Conservation (phyloP, 2,888 invertebrate genomes). For the Piscicola geometra region DNA sequence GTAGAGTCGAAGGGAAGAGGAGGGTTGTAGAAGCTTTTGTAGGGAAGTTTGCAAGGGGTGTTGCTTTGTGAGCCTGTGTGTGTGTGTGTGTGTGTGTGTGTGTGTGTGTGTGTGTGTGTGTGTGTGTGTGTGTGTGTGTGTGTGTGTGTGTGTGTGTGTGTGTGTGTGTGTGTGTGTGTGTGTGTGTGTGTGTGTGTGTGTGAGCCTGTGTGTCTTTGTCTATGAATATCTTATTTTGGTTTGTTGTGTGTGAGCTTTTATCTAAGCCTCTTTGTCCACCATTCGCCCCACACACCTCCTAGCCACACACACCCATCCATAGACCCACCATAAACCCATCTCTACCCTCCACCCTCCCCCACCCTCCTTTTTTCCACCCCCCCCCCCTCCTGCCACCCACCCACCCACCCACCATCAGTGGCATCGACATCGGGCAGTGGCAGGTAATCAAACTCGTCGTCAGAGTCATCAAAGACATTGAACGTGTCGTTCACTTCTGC, state of each 20-base stretch:
- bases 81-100: no score
- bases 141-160: background rate
- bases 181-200: background rate
- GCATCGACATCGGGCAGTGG: slow-evolving; percentile 37
- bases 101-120: background rate
- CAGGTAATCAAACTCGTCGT: slow-evolving; percentile 38
- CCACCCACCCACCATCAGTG: background rate
- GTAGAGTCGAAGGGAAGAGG: slow-evolving; percentile 71
- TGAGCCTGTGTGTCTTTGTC: background rate
- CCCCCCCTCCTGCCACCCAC: no score
- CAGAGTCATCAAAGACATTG: slow-evolving; percentile 26
- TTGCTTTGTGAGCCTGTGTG: slow-evolving; percentile 8
- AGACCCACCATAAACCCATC: background rate
- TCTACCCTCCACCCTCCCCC: background rate
- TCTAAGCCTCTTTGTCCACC: background rate
- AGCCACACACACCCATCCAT: background rate
- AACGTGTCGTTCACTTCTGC: background rate
- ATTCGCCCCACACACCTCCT: background rate
- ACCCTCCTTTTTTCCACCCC: background rate
- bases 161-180: background rate
- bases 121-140: background rate
- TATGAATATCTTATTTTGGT: background rate
- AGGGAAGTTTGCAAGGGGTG: slow-evolving; percentile 35
- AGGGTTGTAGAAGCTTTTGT: slow-evolving; percentile 65
- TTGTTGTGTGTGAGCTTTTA: background rate